These are phyloP conservation scores for Corydoras sp. DNA, from an alignment of 2,113 vertebrate species.

Conservation along the genomic window DNA sequence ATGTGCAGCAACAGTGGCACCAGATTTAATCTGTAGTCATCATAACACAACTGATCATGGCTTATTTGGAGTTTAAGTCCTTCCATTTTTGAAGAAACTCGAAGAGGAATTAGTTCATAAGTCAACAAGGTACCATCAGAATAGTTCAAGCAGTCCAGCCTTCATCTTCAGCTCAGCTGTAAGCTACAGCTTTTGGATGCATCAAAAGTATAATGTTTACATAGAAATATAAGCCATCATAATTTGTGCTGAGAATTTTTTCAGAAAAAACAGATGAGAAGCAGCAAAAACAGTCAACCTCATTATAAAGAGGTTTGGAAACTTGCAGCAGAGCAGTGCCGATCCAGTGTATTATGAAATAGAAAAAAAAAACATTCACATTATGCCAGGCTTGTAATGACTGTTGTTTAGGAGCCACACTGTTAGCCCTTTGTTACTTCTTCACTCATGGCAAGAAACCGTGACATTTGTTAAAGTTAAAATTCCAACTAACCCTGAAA, in stretches of 20 bases:
- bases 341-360: constrained; percentile 43
- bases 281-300: constrained; percentile 16
- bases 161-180: too few relatives aligned
- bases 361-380: constrained; percentile 46
- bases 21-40: constrained; percentile 31
- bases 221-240: too few relatives aligned
- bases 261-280: not conserved
- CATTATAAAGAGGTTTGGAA: not conserved
- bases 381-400: constrained; percentile 29
- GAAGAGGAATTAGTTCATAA: too few relatives aligned
- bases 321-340: constrained; percentile 17
- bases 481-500: constrained; percentile 1
- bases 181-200: too few relatives aligned
- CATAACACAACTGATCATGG: constrained; percentile 1
- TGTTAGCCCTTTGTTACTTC: constrained; percentile 1
- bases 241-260: too few relatives aligned
- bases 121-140: too few relatives aligned
- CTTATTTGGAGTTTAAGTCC: too few relatives aligned
- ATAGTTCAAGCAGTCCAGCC: too few relatives aligned
- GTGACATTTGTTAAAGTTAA: not conserved
- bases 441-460: not conserved
- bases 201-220: too few relatives aligned
- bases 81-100: too few relatives aligned
- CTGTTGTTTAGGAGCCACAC: constrained; percentile 5
- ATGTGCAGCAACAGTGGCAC: constrained; percentile 33